Evolutionary conservation across 1,140 invertebrate genomes (phyloP).

Genomic region (Agrypnia vestita): DNA sequence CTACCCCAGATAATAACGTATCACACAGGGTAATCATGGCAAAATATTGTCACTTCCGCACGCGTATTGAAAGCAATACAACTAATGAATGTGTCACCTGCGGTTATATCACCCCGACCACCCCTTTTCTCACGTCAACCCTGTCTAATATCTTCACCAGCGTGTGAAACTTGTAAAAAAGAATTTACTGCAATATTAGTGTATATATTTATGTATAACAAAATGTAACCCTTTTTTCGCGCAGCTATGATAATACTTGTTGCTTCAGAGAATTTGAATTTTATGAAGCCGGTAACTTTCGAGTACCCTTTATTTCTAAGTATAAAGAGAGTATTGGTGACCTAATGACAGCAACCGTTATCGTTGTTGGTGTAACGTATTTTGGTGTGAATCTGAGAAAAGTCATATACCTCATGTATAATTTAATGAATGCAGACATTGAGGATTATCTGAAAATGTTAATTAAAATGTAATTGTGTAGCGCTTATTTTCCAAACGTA

Average conservation of each 20-base stretch:
- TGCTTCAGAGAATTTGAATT: neutral
- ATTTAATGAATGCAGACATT: too few species aligned
- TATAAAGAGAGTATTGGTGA: neutral
- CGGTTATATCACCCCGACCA: neutral
- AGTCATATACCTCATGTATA: too few species aligned
- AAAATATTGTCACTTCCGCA: slow-evolving; percentile 45
- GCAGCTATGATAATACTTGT: neutral
- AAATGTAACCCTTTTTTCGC: neutral
- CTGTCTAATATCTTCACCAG: too few species aligned
- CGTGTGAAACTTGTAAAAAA: too few species aligned
- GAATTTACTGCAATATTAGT: too few species aligned
- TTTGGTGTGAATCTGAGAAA: neutral
- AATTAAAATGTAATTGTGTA: too few species aligned
- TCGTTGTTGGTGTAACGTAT: slow-evolving; percentile 17
- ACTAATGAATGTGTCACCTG: slow-evolving; percentile 47
- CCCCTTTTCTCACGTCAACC: neutral
- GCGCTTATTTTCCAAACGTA: too few species aligned
- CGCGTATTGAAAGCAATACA: slow-evolving; percentile 31
- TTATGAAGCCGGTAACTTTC: neutral
- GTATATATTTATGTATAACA: neutral
- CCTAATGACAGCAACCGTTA: slow-evolving; percentile 42
- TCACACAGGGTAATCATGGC: slow-evolving; percentile 29
- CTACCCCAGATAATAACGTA: slow-evolving; percentile 24
- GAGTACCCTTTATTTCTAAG: neutral
- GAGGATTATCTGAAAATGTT: too few species aligned